Evolutionary conservation across 2,888 invertebrate species (phyloP).

Genomic region (Mactromeris polynyma): DNA sequence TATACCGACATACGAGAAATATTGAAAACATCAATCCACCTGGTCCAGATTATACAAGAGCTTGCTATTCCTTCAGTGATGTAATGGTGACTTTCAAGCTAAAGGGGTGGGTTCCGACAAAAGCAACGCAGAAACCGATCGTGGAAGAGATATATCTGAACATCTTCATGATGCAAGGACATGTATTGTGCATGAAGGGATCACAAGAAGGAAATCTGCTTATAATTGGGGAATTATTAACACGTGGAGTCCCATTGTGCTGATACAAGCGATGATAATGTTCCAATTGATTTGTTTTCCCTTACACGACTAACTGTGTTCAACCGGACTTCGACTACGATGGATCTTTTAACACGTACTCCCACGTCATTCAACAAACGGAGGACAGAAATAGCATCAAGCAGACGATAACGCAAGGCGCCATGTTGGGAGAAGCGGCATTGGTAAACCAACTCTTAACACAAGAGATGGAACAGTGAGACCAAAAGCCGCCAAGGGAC

Average conservation of each 20-base stretch:
- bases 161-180: too few species aligned
- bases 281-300: background rate
- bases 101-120: background rate
- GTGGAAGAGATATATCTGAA: too few species aligned
- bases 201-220: background rate
- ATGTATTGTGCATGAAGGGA: background rate
- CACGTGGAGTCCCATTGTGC: background rate
- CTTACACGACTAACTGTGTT: background rate
- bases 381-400: too few species aligned
- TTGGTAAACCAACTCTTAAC: too few species aligned
- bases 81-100: background rate
- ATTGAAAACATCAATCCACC: background rate
- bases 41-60: background rate
- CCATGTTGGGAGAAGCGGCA: too few species aligned
- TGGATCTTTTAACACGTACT: background rate
- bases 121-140: background rate
- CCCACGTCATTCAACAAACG: background rate
- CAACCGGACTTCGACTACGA: background rate
- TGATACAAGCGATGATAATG: background rate
- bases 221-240: background rate
- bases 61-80: background rate
- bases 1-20: background rate
- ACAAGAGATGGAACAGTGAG: too few species aligned
- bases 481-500: too few species aligned
- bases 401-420: too few species aligned